Evolutionary conservation across 1,140 invertebrate genomes (phyloP).

Genomic region (Dolichoris vasculosae): DNA sequence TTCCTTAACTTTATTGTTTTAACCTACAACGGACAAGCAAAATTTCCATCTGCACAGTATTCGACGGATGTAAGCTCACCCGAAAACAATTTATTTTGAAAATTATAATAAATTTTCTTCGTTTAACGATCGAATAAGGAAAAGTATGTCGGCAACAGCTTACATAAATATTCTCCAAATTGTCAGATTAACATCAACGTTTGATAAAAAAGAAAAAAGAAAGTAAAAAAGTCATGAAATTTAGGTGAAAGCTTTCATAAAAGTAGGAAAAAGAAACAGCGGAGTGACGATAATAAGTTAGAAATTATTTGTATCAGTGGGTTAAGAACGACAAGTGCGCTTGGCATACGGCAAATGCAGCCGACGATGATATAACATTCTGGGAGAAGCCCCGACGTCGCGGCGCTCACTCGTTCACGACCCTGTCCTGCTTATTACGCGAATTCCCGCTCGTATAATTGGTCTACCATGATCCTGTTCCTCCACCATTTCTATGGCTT

Average conservation of each 20-base stretch:
- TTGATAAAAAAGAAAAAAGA: too few species aligned
- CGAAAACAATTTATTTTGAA: neutral
- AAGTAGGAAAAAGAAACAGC: neutral
- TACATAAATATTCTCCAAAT: too few species aligned
- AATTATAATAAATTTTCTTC: neutral
- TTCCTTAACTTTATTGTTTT: neutral
- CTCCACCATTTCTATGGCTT: slow-evolving; percentile 64
- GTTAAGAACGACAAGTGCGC: slow-evolving; percentile 13
- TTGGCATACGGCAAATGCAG: neutral
- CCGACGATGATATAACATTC: slow-evolving; percentile 33
- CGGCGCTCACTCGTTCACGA: slow-evolving; percentile 49
- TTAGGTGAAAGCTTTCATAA: neutral
- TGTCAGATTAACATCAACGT: too few species aligned
- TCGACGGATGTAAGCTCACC: neutral
- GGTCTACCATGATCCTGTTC: slow-evolving; percentile 40
- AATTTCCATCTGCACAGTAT: neutral
- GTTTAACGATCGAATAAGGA: neutral
- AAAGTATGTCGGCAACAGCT: too few species aligned
- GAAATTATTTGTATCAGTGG: slow-evolving; percentile 13
- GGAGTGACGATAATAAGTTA: neutral
- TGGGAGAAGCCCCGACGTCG: slow-evolving; percentile 60
- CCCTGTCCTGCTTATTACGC: slow-evolving; percentile 63
- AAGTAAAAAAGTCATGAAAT: neutral
- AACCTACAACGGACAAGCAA: neutral
- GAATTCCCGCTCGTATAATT: slow-evolving; percentile 40